A percentile compares a stretch with the other conserved stretches of the same genome.
phyloP scores from a whole-genome alignment of 2,888 invertebrate species.

The Patella depressa region DNA sequence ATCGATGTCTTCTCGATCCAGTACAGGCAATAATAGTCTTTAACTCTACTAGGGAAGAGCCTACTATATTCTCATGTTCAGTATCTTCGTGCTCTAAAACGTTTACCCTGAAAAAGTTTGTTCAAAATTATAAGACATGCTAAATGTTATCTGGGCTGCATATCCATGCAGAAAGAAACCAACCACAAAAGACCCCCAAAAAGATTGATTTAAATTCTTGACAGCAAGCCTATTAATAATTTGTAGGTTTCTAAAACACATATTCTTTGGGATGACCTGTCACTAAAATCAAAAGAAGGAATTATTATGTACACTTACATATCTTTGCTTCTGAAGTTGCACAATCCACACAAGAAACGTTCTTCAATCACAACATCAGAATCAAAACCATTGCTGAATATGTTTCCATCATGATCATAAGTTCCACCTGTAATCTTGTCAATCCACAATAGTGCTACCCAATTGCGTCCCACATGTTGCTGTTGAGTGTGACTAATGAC shows the following conservation, averaged over 20 bases:
- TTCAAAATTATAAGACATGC: too few relatives aligned
- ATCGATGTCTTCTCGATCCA: background rate
- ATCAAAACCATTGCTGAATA: conserved; percentile 5
- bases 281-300: too few relatives aligned
- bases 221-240: too few relatives aligned
- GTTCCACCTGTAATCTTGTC: conserved; percentile 4
- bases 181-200: too few relatives aligned
- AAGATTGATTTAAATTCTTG: too few relatives aligned
- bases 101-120: too few relatives aligned
- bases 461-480: background rate
- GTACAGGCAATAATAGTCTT: background rate
- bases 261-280: too few relatives aligned
- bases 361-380: background rate
- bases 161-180: too few relatives aligned
- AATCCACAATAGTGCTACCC: background rate
- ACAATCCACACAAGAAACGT: background rate
- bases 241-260: too few relatives aligned
- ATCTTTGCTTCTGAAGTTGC: background rate
- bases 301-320: background rate
- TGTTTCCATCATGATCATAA: background rate
- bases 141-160: too few relatives aligned
- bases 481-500: background rate
- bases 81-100: background rate
- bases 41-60: background rate
- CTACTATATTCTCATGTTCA: background rate